These are phyloP conservation scores for Notospermus geniculatus DNA, from an alignment of 1,140 invertebrate species.

Conservation along the genomic window DNA sequence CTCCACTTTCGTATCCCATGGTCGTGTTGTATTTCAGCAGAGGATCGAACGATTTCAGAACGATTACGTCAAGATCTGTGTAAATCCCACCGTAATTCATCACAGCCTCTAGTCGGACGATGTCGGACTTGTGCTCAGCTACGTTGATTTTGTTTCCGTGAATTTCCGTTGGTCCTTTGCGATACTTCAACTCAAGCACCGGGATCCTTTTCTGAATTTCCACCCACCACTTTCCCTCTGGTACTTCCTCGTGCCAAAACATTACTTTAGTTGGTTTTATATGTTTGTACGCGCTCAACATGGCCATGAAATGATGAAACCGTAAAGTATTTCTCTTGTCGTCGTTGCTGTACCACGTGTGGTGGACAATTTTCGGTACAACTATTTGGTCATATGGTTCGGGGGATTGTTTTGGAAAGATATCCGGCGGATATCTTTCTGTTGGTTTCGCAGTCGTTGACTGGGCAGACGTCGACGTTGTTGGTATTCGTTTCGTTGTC, in stretches of 20 bases:
- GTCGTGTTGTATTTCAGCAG: constrained; percentile 22
- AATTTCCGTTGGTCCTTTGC: constrained; percentile 13
- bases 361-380: constrained; percentile 31
- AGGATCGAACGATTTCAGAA: constrained; percentile 24
- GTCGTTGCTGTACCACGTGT: constrained; percentile 20
- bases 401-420: not conserved
- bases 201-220: not conserved
- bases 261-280: not conserved
- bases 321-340: constrained; percentile 3
- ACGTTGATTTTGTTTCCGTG: constrained; percentile 15
- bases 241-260: not conserved
- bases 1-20: constrained; percentile 20
- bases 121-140: constrained; percentile 22
- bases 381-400: not conserved
- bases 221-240: constrained; percentile 4
- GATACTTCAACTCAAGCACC: constrained; percentile 13
- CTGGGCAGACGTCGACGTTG: too few relatives aligned
- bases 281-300: constrained; percentile 8
- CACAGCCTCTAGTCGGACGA: constrained; percentile 24
- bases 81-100: constrained; percentile 33
- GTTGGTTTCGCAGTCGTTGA: too few relatives aligned
- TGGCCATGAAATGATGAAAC: constrained; percentile 14
- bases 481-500: too few relatives aligned
- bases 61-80: constrained; percentile 30
- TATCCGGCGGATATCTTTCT: too few relatives aligned